phyloP scores from a whole-genome alignment of 2,113 vertebrate species.

The Thymallus thymallus region DNA sequence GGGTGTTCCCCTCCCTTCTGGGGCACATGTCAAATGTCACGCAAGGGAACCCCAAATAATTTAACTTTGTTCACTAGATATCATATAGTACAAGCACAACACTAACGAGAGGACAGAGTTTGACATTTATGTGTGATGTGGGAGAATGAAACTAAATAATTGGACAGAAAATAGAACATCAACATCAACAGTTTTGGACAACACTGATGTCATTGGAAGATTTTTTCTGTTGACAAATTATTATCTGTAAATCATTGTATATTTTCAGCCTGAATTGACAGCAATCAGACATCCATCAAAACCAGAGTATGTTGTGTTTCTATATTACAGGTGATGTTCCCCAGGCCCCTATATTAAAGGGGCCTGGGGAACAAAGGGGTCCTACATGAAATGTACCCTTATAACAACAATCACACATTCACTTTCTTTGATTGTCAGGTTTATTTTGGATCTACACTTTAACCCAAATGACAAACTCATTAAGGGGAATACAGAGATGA shows the following conservation, averaged over 20 bases:
- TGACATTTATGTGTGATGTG: slow-evolving; percentile 21
- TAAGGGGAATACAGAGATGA: not conserved
- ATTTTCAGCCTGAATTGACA: too few species aligned
- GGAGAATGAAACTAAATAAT: slow-evolving; percentile 48
- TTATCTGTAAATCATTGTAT: too few species aligned
- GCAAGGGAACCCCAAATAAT: slow-evolving; percentile 81
- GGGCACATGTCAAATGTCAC: slow-evolving; percentile 94
- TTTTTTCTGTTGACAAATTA: not conserved
- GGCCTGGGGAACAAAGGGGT: not conserved
- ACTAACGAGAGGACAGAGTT: slow-evolving; percentile 28
- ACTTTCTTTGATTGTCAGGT: slow-evolving; percentile 7
- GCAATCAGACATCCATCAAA: too few species aligned
- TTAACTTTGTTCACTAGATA: slow-evolving; percentile 82
- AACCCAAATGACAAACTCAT: slow-evolving; percentile 4
- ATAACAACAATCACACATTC: slow-evolving; percentile 9
- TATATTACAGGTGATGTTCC: not conserved
- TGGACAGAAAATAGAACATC: not conserved
- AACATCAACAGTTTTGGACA: slow-evolving; percentile 33
- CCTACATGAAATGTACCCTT: slow-evolving; percentile 1
- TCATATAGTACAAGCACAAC: slow-evolving; percentile 73
- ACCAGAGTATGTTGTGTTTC: too few species aligned
- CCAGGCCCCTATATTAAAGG: too few species aligned
- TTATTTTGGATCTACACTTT: not conserved
- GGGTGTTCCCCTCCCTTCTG: slow-evolving; percentile 90
- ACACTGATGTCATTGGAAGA: too few species aligned